These are phyloP conservation scores for Rutpela maculata DNA, from an alignment of 2,888 invertebrate genomes.

Conservation along the genomic window DNA sequence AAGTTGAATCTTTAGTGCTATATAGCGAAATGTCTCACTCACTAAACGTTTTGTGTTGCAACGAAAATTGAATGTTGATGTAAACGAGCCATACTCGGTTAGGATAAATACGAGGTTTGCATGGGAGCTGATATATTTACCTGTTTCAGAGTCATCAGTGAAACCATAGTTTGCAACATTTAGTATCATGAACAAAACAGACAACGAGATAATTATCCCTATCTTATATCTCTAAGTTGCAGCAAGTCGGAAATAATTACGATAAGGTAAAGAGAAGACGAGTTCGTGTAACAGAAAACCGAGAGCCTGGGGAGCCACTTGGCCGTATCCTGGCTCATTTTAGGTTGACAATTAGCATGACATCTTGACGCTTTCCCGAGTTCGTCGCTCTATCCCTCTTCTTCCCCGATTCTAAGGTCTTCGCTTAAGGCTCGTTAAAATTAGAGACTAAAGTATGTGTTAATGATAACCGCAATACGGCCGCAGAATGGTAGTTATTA, in stretches of 20 bases:
- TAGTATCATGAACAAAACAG: constrained; percentile 50
- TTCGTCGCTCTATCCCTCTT: constrained; percentile 34
- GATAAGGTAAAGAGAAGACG: constrained; percentile 54
- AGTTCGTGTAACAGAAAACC: constrained; percentile 42
- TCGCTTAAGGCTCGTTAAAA: constrained; percentile 48
- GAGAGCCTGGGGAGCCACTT: constrained; percentile 49
- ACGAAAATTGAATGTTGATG: background rate
- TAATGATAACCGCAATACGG: constrained; percentile 47
- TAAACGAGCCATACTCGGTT: background rate
- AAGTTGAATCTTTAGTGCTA: background rate
- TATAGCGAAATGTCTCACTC: background rate
- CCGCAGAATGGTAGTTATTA: background rate
- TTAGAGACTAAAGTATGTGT: constrained; percentile 49
- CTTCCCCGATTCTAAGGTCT: constrained; percentile 30
- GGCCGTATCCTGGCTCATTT: constrained; percentile 46
- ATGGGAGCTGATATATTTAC: background rate
- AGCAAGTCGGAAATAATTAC: constrained; percentile 57
- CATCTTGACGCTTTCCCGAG: constrained; percentile 38
- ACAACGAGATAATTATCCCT: constrained; percentile 56
- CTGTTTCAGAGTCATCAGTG: constrained; percentile 22
- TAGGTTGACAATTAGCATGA: constrained; percentile 50
- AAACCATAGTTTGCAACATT: constrained; percentile 40
- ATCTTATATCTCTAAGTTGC: constrained; percentile 51
- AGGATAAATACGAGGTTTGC: background rate
- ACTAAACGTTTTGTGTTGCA: background rate